Base-by-base conservation (phyloP, 2,888 invertebrate species). In the Amphipyra tragopoginis region DNA sequence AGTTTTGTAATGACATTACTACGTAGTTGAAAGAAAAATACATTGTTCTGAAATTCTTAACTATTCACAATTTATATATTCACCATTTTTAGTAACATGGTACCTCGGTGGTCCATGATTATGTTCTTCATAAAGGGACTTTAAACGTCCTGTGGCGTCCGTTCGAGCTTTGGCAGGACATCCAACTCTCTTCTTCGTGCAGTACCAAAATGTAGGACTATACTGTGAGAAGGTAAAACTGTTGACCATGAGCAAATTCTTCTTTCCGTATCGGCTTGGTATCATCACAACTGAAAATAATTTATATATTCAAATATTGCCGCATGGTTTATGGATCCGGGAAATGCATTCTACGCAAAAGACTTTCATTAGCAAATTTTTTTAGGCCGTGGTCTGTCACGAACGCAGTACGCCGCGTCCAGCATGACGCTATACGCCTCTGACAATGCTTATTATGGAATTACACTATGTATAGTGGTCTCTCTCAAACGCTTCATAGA, bases 191-290 rank as follows among this genome's bases (percentile, higher is more conserved):
- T 76, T 87, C 70, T 86, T 89, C 1, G 89, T 88, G 45, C 90
- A 90, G 54, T 89, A 90, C 90, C 89, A 90, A 53, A 85, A 87
- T 44, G 67, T 75, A 5, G 82, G 82, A 0, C 64, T 79, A 56
- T 86, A 88, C 59, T 87, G 80, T 0, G 89, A 89, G 64, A 77
- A 90, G 0, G 90, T 89, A 49, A 77, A 89, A 0, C 86, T 84
- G 54, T 89, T 87, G n/a, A 89, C 76, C 87, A 86, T 87, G 2
- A 89, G 67, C 64, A 89, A 58, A n/a, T 63, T 66, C n/a, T 82
- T 83, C 51, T 81, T 83, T 34, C 77, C 81, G 10, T 65, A 75
- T 6, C 80, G 82, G 51, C 85, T 82, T 13, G 86, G 87, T 60
- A 87, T 84, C 66, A 78, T 62, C 0, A 65, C 7, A 6, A 87